Percentiles rank a stretch among this genome's conserved stretches.
Evolutionary conservation across 2,888 invertebrate genomes (phyloP).

Genomic region (Archips crataeganus): DNA sequence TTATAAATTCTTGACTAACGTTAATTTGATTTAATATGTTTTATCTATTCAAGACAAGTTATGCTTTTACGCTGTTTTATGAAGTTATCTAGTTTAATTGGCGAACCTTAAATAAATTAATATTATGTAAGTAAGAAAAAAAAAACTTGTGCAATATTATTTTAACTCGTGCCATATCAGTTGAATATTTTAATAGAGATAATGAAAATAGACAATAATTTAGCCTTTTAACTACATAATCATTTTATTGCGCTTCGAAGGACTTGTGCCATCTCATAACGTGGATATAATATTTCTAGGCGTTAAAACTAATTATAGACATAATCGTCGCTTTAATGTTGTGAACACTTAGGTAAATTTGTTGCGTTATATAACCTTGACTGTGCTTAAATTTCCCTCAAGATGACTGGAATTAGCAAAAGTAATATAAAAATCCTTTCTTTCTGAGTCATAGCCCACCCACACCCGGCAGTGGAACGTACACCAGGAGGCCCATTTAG

Average conservation of each 20-base stretch:
- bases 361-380: background rate
- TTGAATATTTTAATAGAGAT: background rate
- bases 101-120: background rate
- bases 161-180: background rate
- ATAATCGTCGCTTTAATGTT: background rate
- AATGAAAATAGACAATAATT: background rate
- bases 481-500: too few relatives aligned
- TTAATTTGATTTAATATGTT: too few relatives aligned
- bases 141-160: background rate
- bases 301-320: background rate
- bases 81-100: background rate
- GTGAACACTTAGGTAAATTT: background rate
- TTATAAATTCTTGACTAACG: too few relatives aligned
- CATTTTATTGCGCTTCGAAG: constrained; percentile 8
- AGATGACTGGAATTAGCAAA: background rate
- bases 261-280: constrained; percentile 6
- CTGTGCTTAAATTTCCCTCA: background rate
- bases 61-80: too few relatives aligned
- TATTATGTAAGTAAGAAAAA: background rate
- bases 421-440: background rate
- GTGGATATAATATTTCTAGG: background rate
- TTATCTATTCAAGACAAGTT: too few relatives aligned
- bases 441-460: background rate
- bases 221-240: constrained; percentile 3
- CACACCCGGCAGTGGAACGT: too few relatives aligned